phyloP scores from a whole-genome alignment of 2,797 vertebrate genomes.

The Phataginus tricuspis region DNA sequence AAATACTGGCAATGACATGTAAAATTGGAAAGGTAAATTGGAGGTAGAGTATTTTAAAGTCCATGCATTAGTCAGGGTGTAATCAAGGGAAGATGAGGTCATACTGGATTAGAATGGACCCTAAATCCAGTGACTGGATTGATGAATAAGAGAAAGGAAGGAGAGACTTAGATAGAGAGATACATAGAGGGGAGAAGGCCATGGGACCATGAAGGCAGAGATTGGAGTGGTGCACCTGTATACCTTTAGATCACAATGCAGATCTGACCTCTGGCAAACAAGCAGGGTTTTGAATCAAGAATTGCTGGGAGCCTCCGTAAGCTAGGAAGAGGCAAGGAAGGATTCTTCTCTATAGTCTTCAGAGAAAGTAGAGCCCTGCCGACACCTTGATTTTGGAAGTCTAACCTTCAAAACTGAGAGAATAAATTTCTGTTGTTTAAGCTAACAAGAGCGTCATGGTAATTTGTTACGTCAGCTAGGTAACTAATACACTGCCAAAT shows the following conservation, averaged over 20 bases:
- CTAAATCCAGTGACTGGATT: constrained; percentile 15
- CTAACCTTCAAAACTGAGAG: neutral
- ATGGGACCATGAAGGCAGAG: neutral
- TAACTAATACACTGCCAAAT: neutral
- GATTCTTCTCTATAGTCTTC: neutral
- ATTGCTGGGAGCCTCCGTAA: neutral
- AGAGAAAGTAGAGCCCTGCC: neutral
- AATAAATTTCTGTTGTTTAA: neutral
- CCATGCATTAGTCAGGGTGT: neutral
- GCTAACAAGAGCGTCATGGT: neutral
- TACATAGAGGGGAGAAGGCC: neutral
- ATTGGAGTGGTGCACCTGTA: neutral
- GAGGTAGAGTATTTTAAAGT: constrained; percentile 39
- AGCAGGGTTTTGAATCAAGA: neutral
- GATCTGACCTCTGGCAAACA: too few relatives aligned
- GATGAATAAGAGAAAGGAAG: neutral
- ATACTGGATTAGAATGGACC: neutral
- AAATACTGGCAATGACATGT: constrained; percentile 19
- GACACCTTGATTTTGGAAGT: neutral
- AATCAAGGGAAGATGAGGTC: constrained; percentile 33
- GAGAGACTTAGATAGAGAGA: neutral
- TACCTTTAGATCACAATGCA: too few relatives aligned
- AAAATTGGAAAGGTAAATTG: constrained; percentile 29
- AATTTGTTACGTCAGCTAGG: neutral
- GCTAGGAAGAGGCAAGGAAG: neutral